These are phyloP conservation scores for Diaphora mendica DNA, from an alignment of 2,888 invertebrate species.

Conservation along the genomic window DNA sequence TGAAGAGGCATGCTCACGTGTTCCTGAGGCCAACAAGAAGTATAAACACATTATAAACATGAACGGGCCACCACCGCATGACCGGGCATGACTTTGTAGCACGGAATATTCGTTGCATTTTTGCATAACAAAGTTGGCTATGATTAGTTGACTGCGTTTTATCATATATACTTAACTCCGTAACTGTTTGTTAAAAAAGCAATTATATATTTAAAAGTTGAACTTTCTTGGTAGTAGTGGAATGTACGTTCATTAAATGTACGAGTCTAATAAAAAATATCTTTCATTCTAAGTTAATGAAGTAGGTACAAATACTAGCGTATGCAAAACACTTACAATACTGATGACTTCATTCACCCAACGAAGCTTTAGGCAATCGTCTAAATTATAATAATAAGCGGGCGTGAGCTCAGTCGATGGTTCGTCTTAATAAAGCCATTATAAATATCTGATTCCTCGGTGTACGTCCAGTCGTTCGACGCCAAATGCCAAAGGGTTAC, in stretches of 20 bases:
- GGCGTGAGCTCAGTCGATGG: conserved; percentile 80
- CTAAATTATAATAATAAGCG: conserved; percentile 86
- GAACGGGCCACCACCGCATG: conserved; percentile 66
- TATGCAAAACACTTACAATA: conserved; percentile 47
- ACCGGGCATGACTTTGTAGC: conserved; percentile 76
- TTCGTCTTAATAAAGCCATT: conserved; percentile 85
- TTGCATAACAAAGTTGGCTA: conserved; percentile 79
- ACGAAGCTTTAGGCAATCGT: conserved; percentile 82
- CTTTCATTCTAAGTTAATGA: conserved; percentile 27
- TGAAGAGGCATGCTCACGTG: conserved; percentile 65
- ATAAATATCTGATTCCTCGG: conserved; percentile 82
- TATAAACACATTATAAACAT: conserved; percentile 79
- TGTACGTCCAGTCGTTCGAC: conserved; percentile 69
- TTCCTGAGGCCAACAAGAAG: conserved; percentile 67
- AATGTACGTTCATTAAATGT: conserved; percentile 26
- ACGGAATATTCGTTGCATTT: conserved; percentile 82
- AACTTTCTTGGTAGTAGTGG: conserved; percentile 28
- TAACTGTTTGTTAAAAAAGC: conserved; percentile 55
- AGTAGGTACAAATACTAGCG: conserved; percentile 41
- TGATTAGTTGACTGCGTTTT: conserved; percentile 74
- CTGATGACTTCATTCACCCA: conserved; percentile 82
- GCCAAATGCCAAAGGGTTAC: conserved; percentile 78
- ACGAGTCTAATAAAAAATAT: conserved; percentile 24
- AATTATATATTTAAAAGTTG: conserved; percentile 40
- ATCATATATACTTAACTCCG: conserved; percentile 60